Percentiles rank a stretch among this genome's conserved stretches.
Conservation (phyloP, 1,140 invertebrate species). For the Heliothis virescens region DNA sequence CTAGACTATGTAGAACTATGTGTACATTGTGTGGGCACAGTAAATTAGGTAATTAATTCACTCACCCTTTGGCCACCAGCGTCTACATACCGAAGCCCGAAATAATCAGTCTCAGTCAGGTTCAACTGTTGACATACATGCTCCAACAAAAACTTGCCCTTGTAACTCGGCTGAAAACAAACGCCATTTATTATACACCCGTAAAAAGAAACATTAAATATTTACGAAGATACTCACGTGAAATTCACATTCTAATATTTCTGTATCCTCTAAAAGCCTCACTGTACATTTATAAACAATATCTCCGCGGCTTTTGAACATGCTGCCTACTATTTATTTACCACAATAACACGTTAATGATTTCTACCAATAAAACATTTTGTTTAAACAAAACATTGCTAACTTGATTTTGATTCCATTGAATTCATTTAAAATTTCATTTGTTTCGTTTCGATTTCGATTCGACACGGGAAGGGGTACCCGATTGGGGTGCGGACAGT, state of each 20-base stretch:
- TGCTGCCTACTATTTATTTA: conserved; percentile 64
- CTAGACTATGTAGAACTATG: too few relatives aligned
- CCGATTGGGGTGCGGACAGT: conserved; percentile 43
- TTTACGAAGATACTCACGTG: conserved; percentile 89
- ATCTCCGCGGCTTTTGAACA: conserved; percentile 91
- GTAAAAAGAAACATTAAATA: neutral
- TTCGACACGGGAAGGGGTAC: neutral
- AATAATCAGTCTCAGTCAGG: conserved; percentile 98
- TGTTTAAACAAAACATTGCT: conserved; percentile 26
- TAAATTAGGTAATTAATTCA: conserved; percentile 35
- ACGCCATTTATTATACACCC: conserved; percentile 50
- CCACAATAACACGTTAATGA: conserved; percentile 24
- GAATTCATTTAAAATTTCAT: conserved; percentile 50
- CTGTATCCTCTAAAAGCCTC: conserved; percentile 96
- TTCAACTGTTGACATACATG: conserved; percentile 97
- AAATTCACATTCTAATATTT: conserved; percentile 98
- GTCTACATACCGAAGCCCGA: conserved; percentile 98
- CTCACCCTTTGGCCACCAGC: conserved; percentile 95
- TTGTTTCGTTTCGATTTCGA: conserved; percentile 56
- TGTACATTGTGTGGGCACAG: neutral
- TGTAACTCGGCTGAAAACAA: conserved; percentile 94
- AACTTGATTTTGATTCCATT: conserved; percentile 37
- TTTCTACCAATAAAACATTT: conserved; percentile 44
- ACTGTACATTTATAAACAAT: conserved; percentile 97
- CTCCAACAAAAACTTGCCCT: conserved; percentile 97